Evolutionary conservation across 1,140 invertebrate species (phyloP).

Genomic region (Thereuonema tuberculata): DNA sequence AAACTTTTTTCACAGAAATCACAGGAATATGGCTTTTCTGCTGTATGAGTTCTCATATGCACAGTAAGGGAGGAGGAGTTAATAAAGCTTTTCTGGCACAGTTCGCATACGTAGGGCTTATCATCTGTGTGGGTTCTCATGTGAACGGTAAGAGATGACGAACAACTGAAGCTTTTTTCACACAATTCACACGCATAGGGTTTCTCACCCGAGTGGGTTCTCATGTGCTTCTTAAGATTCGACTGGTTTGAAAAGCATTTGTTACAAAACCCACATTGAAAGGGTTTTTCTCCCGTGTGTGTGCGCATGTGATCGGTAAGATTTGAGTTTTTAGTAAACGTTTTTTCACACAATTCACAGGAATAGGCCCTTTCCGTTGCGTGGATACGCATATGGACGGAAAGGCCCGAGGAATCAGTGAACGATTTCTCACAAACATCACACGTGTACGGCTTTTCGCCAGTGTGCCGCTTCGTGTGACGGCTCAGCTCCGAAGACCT

Average conservation of each 20-base stretch:
- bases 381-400: neutral
- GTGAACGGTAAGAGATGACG: neutral
- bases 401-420: neutral
- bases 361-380: neutral
- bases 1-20: neutral
- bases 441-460: neutral
- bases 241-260: neutral
- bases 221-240: neutral
- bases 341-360: constrained; percentile 2
- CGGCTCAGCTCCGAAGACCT: neutral
- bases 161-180: neutral
- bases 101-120: neutral
- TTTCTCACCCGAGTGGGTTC: neutral
- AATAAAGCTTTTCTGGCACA: neutral
- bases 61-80: neutral
- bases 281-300: neutral
- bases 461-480: neutral
- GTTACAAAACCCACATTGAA: neutral
- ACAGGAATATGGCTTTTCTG: neutral
- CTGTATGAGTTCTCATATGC: neutral
- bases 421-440: neutral
- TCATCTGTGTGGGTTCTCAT: neutral
- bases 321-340: neutral
- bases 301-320: neutral
- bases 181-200: neutral